phyloP scores from a whole-genome alignment of 2,797 vertebrate species.

The Pristis pectinata region DNA sequence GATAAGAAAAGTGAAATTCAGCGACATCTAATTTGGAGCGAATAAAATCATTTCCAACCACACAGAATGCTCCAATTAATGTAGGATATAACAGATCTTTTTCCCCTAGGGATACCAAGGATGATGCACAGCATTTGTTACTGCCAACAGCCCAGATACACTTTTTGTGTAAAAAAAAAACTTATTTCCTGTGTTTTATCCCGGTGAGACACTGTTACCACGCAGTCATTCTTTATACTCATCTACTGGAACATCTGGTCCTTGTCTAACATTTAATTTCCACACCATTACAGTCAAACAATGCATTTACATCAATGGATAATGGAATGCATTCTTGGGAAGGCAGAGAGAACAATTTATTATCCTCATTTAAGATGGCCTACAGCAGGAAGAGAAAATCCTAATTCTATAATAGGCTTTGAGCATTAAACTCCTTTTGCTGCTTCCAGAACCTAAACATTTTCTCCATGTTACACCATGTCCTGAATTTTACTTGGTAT shows the following conservation, averaged over 20 bases:
- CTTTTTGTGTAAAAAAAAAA: conserved; percentile 43
- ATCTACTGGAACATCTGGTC: conserved; percentile 66
- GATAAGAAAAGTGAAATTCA: conserved; percentile 40
- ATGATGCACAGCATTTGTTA: conserved; percentile 35
- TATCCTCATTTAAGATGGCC: conserved; percentile 89
- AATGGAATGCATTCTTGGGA: conserved; percentile 80
- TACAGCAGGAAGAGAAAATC: conserved; percentile 73
- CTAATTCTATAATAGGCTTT: conserved; percentile 52
- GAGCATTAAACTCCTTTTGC: neutral
- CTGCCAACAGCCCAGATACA: conserved; percentile 29
- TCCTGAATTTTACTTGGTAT: neutral
- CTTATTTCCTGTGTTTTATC: conserved; percentile 47
- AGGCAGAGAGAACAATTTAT: conserved; percentile 82
- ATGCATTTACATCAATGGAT: conserved; percentile 73
- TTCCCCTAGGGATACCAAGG: neutral
- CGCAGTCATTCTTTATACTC: conserved; percentile 65
- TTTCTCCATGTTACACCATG: neutral
- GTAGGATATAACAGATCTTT: neutral
- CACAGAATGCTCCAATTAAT: conserved; percentile 19
- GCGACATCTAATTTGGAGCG: conserved; percentile 34
- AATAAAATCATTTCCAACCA: neutral
- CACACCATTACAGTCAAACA: conserved; percentile 73
- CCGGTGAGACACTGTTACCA: conserved; percentile 53
- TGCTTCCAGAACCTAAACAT: neutral
- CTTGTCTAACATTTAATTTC: conserved; percentile 72